These are phyloP conservation scores for Chiridota heheva DNA, from an alignment of 35 echinoderm and acorn worm species.

Conservation along the genomic window DNA sequence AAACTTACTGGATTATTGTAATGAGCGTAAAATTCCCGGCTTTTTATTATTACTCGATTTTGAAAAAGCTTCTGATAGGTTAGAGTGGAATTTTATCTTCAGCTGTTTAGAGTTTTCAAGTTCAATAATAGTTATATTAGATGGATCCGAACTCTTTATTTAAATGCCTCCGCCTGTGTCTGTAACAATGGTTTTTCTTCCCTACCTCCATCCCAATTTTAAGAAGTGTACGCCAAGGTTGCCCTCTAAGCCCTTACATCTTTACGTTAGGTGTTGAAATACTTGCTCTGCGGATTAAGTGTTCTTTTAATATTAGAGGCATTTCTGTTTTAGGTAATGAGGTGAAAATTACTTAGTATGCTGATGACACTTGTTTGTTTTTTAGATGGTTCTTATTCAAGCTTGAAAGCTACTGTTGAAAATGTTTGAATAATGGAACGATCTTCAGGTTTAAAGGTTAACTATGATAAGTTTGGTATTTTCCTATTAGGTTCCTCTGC, in stretches of 20 bases:
- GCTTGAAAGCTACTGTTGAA: background rate
- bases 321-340: background rate
- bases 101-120: no score
- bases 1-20: no score
- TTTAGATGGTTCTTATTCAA: slow-evolving; percentile 1
- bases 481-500: background rate
- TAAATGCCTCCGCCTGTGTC: background rate
- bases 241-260: slow-evolving; percentile 26
- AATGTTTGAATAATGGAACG: background rate
- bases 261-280: slow-evolving; percentile 16
- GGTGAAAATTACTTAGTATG: background rate
- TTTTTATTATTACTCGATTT: no score
- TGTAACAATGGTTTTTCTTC: background rate
- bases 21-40: no score
- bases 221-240: slow-evolving; percentile 5
- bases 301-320: background rate
- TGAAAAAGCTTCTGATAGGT: no score
- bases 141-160: background rate
- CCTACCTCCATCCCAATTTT: background rate
- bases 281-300: background rate
- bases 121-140: no score
- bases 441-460: slow-evolving; percentile 5
- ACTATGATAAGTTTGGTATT: slow-evolving; percentile 17
- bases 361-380: background rate
- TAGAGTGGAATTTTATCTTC: no score